Evolutionary conservation across 2,797 vertebrate genomes (phyloP), one percentile per base, ranked within the genome.

Genomic region (Gymnoscopelus microlampas): DNA sequence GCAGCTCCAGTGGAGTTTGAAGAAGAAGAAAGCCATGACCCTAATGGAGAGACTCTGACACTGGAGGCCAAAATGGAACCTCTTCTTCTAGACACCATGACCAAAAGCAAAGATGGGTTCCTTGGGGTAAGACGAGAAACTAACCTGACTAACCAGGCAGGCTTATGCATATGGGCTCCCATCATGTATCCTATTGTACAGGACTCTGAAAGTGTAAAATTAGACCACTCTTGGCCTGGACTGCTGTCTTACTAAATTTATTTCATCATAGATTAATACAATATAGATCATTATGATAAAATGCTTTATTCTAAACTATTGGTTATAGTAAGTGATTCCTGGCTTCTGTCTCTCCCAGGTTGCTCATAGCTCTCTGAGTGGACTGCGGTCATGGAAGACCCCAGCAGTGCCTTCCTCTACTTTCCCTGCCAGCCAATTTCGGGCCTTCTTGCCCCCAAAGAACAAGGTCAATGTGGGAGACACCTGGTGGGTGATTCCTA

Each of bases 31-130:
- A 73, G 71, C 14, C 71, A 79, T 0, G 96, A 97, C 72, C 93
- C 96, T 3, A 91, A 89, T 0, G 96, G 96, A 71, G 98, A 99
- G 91, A 96, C 91, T 0, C 84, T 99, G 68, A 94, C 93, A 0
- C 0, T 99, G 5, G 90, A 95, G 81, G 95, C 97, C 15, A 94
- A 85, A 76, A 97, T 99, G 95, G 95, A 98, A 92, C 97, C 97
- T n/a, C 86, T 99, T 80, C 78, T 95, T 60, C 92, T 97, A 1
- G 95, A 98, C 68, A 96, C 96, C 1, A 99, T 99, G 98, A 99
- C 97, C 0, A 99, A 99, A 89, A 99, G 97, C 95, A 98, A 96
- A 81, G 97, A 99, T 0, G 96, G 97, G 1, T 99, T 99, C 77
- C 92, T 99, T 5, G 97, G 98, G 85, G 97, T 99, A 89, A 87